Evolutionary conservation across 2,113 vertebrate species (phyloP), one percentile per base, ranked within the genome.

Genomic region (Pseudolaguvia tuberculata): DNA sequence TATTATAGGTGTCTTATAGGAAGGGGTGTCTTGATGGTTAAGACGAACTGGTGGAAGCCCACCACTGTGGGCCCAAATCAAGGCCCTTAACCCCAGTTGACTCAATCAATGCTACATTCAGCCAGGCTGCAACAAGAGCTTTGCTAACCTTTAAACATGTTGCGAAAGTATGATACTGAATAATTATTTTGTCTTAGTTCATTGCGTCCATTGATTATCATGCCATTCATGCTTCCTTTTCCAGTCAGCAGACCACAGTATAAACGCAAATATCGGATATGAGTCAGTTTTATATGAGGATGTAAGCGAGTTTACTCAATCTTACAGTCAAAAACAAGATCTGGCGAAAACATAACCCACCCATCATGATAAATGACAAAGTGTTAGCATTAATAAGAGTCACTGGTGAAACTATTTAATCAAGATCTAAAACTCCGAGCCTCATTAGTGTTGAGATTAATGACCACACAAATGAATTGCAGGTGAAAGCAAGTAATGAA

Each of bases 301-400:
- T 42, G 39, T 42, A 42, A 42, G 39, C 39, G 8, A 8, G 39
- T 42, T 51, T 52, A 52, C 59, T 83, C 83, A 86, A 84, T 87
- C 86, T 88, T 89, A 87, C 88, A 88, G 84, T 84, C 84, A 76
- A 83, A 82, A 83, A 85, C 88, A 88, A 87, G 88, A 88, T 80
- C 83, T 84, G 88, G 83, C 86, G 76, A 84, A 86, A 88, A 88
- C 88, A 90, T 91, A 90, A 91, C 89, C 89, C 84, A 87, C 89
- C 91, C 88, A 89, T 88, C 87, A 86, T 91, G 89, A 92, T 91
- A 89, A 90, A 91, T 87, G 88, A 78, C 88, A 87, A 86, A 88
- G 87, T 88, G 87, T 85, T 87, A 87, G 87, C 90, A 91, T 91
- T 89, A 91, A 90, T 91, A 90, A 90, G 86, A 88, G 88, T 86